These are phyloP conservation scores for Carterocephalus palaemon DNA, from an alignment of 2,888 invertebrate species.

Conservation along the genomic window DNA sequence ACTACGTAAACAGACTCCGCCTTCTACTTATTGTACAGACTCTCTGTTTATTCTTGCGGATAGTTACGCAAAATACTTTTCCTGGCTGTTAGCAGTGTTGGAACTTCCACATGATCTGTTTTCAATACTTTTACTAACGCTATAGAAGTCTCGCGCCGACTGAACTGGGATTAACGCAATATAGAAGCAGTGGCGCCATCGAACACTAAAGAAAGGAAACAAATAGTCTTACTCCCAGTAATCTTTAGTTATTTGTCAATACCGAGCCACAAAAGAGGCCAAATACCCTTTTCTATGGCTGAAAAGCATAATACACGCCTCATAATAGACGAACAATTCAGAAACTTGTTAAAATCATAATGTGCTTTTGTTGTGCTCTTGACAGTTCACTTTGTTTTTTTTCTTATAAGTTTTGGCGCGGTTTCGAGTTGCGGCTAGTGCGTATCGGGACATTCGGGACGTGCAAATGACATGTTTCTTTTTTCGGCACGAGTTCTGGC, in stretches of 20 bases:
- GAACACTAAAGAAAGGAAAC: slow-evolving; percentile 43
- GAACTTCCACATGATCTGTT: slow-evolving; percentile 69
- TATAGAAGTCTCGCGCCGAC: slow-evolving; percentile 45
- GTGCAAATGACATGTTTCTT: slow-evolving; percentile 59
- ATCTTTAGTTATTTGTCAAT: slow-evolving; percentile 79
- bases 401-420: slow-evolving; percentile 39
- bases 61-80: slow-evolving; percentile 62
- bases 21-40: slow-evolving; percentile 44
- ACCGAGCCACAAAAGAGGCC: slow-evolving; percentile 74
- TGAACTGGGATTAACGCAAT: slow-evolving; percentile 60
- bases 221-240: slow-evolving; percentile 58
- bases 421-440: slow-evolving; percentile 57
- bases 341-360: slow-evolving; percentile 76
- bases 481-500: slow-evolving; percentile 53
- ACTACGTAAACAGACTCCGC: slow-evolving; percentile 28
- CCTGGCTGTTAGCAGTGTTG: slow-evolving; percentile 47
- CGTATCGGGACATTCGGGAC: slow-evolving; percentile 35
- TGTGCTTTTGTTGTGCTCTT: slow-evolving; percentile 70
- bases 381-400: slow-evolving; percentile 65
- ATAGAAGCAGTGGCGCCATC: slow-evolving; percentile 66
- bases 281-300: slow-evolving; percentile 74
- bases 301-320: slow-evolving; percentile 75
- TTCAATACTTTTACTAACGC: slow-evolving; percentile 54
- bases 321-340: slow-evolving; percentile 73
- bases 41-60: slow-evolving; percentile 47